Evolutionary conservation across 2,113 vertebrate genomes (phyloP).

Genomic region (Cavia aperea): DNA sequence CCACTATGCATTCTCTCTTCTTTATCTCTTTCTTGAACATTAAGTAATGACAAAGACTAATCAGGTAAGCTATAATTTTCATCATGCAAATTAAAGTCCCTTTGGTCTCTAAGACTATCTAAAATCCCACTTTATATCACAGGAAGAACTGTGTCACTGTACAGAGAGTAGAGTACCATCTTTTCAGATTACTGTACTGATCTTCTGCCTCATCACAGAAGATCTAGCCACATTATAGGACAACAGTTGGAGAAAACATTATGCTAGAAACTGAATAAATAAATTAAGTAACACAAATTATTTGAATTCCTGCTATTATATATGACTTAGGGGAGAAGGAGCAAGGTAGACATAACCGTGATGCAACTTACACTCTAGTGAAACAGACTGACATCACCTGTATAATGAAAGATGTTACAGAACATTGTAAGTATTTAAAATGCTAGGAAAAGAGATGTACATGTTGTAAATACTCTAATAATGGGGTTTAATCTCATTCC

Average conservation of each 20-base stretch:
- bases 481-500: background rate
- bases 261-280: background rate
- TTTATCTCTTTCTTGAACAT: slow-evolving; percentile 21
- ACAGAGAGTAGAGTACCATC: background rate
- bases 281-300: background rate
- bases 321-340: background rate
- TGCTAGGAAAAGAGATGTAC: background rate
- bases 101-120: background rate
- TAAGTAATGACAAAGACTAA: slow-evolving; percentile 50
- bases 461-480: background rate
- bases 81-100: slow-evolving; percentile 33
- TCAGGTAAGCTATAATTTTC: slow-evolving; percentile 57
- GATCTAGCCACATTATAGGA: background rate
- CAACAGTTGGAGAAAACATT: background rate
- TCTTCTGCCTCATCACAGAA: background rate
- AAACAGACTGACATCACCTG: background rate
- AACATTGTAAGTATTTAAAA: background rate
- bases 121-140: background rate
- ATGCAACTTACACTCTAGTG: background rate
- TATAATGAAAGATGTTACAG: background rate
- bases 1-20: background rate
- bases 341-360: background rate
- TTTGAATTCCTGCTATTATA: background rate
- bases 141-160: background rate
- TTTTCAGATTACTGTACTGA: background rate